These are phyloP conservation scores for Balaeniceps rex DNA, from an alignment of 2,113 vertebrate species.

Conservation along the genomic window DNA sequence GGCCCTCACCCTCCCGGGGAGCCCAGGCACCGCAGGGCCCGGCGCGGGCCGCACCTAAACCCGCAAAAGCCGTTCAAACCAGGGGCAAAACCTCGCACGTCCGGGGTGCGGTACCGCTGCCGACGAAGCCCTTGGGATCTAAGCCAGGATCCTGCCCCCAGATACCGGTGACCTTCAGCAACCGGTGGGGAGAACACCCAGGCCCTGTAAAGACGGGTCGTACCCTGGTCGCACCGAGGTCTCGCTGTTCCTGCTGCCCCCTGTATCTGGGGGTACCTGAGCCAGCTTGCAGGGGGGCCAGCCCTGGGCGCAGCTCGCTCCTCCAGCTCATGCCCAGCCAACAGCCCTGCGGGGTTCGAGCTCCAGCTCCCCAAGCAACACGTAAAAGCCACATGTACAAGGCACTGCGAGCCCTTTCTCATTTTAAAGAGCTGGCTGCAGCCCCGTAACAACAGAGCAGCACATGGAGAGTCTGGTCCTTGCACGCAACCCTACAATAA, in stretches of 20 bases:
- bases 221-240: not conserved
- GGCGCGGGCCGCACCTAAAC: too few relatives aligned
- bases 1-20: too few relatives aligned
- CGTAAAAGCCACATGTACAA: accelerated
- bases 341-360: not conserved
- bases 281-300: too few relatives aligned
- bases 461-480: not conserved
- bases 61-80: not conserved
- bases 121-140: accelerated
- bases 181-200: accelerated
- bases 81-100: accelerated
- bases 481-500: not conserved
- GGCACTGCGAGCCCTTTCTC: not conserved
- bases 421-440: not conserved
- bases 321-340: not conserved
- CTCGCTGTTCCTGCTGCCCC: not conserved
- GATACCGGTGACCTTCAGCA: accelerated
- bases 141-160: not conserved
- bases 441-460: not conserved
- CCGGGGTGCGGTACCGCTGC: accelerated
- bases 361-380: not conserved
- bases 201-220: accelerated
- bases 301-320: accelerated
- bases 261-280: not conserved
- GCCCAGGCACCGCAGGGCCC: not conserved